phyloP scores from a whole-genome alignment of 64 coral and sea anemone species.

The Acropora yongei region DNA sequence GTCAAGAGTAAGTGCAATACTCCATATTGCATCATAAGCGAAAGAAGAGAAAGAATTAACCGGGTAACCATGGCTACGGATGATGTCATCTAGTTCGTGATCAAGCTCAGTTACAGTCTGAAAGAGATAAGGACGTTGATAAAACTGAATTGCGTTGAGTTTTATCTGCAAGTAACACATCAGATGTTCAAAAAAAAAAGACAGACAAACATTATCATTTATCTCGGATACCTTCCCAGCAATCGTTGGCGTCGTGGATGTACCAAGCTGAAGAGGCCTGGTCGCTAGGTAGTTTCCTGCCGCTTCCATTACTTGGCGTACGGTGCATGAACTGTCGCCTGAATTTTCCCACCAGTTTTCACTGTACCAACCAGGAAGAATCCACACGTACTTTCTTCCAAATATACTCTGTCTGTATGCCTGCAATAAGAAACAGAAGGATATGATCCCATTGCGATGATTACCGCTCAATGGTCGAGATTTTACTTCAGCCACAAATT shows the following conservation, averaged over 20 bases:
- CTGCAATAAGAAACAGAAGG: not conserved
- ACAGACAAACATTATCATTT: too few species aligned
- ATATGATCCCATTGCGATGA: too few species aligned
- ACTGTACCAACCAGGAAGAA: conserved; percentile 61
- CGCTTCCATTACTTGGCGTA: conserved; percentile 23
- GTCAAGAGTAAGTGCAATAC: conserved; percentile 54
- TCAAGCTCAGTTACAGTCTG: conserved; percentile 28
- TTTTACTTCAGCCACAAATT: too few species aligned
- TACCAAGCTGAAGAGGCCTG: not conserved
- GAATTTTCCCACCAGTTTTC: conserved; percentile 41
- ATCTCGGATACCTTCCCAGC: conserved; percentile 33
- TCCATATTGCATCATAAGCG: conserved; percentile 50
- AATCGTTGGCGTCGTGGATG: not conserved
- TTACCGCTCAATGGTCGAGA: too few species aligned
- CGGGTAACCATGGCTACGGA: conserved; percentile 1
- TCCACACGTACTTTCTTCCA: conserved; percentile 51
- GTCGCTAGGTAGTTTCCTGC: conserved; percentile 60
- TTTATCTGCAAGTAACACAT: too few species aligned
- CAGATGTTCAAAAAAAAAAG: too few species aligned
- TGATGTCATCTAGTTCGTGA: not conserved
- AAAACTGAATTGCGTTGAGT: not conserved
- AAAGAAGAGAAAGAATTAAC: conserved; percentile 22
- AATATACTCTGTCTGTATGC: conserved; percentile 29
- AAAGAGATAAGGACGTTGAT: not conserved
- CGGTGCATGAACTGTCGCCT: not conserved